Evolutionary conservation across 2,888 invertebrate species (phyloP).

Genomic region (Nomada fabriciana): DNA sequence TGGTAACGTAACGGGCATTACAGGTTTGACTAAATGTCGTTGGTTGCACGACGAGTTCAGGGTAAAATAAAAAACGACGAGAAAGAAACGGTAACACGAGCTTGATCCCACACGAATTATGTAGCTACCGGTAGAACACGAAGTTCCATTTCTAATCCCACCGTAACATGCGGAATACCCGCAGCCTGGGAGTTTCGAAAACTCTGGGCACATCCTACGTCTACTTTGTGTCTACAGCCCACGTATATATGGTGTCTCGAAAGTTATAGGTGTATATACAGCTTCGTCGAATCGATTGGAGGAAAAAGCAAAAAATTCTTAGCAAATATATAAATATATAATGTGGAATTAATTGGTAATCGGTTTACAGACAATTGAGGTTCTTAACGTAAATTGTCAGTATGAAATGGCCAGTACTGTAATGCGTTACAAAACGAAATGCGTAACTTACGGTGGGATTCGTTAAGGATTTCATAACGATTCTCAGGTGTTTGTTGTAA

Average conservation of each 20-base stretch:
- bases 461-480: too few relatives aligned
- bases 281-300: too few relatives aligned
- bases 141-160: slow-evolving; percentile 44
- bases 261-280: not conserved
- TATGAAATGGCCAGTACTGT: too few relatives aligned
- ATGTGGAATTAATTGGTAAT: too few relatives aligned
- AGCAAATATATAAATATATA: too few relatives aligned
- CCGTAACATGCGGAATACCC: slow-evolving; percentile 28
- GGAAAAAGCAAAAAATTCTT: too few relatives aligned
- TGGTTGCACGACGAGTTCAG: not conserved
- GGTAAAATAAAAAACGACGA: not conserved
- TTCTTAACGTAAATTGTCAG: too few relatives aligned
- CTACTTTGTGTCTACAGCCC: not conserved
- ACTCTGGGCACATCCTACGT: not conserved
- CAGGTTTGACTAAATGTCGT: not conserved
- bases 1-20: slow-evolving; percentile 15
- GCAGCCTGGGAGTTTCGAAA: slow-evolving; percentile 6
- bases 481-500: too few relatives aligned
- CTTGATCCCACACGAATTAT: slow-evolving; percentile 2
- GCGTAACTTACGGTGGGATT: too few relatives aligned
- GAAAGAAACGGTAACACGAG: slow-evolving; percentile 3
- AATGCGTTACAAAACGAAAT: too few relatives aligned
- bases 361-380: too few relatives aligned
- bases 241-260: not conserved
- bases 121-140: slow-evolving; percentile 17